Evolutionary conservation across 2,113 vertebrate species (phyloP).

Genomic region (Excalfactoria chinensis): DNA sequence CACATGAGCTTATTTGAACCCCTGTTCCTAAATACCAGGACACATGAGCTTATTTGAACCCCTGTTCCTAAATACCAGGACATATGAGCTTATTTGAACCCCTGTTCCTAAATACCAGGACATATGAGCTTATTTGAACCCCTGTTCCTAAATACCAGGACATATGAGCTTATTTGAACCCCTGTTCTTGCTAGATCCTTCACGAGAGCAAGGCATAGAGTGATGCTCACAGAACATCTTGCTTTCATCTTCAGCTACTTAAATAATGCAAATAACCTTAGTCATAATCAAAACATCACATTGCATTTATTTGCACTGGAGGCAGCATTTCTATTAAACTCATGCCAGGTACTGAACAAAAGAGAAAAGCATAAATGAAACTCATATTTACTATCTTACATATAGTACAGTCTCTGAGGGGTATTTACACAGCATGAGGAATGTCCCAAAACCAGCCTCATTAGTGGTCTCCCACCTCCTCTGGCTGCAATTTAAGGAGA

Average conservation of each 20-base stretch:
- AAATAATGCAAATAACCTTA: not conserved
- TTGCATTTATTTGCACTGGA: not conserved
- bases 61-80: too few species aligned
- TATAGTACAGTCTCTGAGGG: not conserved
- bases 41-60: not conserved
- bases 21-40: not conserved
- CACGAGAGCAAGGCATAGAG: not conserved
- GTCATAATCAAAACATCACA: not conserved
- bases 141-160: too few species aligned
- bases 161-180: not conserved
- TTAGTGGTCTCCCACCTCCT: constrained; percentile 3
- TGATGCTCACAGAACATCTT: not conserved
- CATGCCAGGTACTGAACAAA: not conserved
- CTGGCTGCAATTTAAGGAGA: not conserved
- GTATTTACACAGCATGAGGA: constrained; percentile 15
- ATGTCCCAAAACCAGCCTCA: not conserved
- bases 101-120: too few species aligned
- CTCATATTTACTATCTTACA: not conserved
- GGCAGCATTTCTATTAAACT: not conserved
- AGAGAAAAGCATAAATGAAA: not conserved
- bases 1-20: not conserved
- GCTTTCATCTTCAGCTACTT: not conserved
- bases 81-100: not conserved
- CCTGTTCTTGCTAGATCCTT: not conserved
- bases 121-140: not conserved